A percentile compares a stretch with the other conserved stretches of the same genome.
These are phyloP conservation scores for Hippocampus mohnikei DNA, from an alignment of 2,113 vertebrate genomes.

Conservation along the genomic window DNA sequence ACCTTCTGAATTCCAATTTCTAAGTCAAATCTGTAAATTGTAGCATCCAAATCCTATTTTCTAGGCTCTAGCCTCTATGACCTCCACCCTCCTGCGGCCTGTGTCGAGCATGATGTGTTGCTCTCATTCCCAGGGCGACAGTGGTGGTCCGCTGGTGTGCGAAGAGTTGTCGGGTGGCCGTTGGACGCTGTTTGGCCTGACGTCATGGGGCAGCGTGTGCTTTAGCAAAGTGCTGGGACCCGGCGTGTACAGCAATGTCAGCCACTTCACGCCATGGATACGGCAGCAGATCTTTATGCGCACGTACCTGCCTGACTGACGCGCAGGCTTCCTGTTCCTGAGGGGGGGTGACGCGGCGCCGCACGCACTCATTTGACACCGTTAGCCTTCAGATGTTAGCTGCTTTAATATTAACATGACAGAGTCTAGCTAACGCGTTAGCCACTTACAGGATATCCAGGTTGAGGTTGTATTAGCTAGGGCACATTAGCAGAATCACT, in stretches of 20 bases:
- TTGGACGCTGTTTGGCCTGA: constrained; percentile 89
- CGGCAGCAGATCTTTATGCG: constrained; percentile 87
- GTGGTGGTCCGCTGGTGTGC: constrained; percentile 88
- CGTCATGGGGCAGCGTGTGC: constrained; percentile 90
- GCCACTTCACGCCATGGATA: constrained; percentile 88
- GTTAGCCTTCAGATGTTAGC: constrained; percentile 34
- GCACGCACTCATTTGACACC: constrained; percentile 15
- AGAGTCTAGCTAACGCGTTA: neutral
- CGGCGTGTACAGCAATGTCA: constrained; percentile 90
- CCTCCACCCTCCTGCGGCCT: neutral
- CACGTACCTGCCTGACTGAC: constrained; percentile 77
- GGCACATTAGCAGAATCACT: neutral
- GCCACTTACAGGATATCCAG: neutral
- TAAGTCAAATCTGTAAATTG: neutral
- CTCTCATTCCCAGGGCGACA: constrained; percentile 61
- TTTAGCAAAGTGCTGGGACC: constrained; percentile 89
- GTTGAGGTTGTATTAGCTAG: neutral
- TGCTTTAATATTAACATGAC: constrained; percentile 2
- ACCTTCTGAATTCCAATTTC: neutral
- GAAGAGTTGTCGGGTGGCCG: constrained; percentile 63
- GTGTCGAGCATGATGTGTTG: constrained; percentile 15
- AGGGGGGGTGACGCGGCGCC: constrained; percentile 45
- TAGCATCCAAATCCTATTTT: neutral
- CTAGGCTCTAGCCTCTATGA: neutral
- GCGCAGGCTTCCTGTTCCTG: constrained; percentile 25